These are phyloP conservation scores for Myotis planiceps DNA, from an alignment of 2,797 vertebrate species.

Conservation along the genomic window DNA sequence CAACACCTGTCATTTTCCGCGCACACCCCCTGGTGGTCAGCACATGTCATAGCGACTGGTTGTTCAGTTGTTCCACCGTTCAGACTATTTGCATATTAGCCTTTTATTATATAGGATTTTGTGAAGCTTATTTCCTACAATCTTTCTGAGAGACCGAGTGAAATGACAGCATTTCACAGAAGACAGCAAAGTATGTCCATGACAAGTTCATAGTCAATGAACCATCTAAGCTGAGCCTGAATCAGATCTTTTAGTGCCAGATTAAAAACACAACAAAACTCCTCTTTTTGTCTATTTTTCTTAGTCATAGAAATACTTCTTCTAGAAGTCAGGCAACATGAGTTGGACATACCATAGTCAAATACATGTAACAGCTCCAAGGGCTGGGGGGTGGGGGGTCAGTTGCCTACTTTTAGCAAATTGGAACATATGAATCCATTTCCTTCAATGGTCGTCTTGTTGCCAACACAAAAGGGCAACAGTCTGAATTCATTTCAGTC, in stretches of 20 bases:
- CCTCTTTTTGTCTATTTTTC: not conserved
- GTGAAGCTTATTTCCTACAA: not conserved
- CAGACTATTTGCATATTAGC: too few relatives aligned
- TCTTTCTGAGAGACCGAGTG: not conserved
- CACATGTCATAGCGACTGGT: too few relatives aligned
- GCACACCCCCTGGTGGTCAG: too few relatives aligned
- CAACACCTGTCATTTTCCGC: too few relatives aligned
- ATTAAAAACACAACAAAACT: not conserved
- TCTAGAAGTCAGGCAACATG: not conserved
- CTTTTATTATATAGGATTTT: not conserved
- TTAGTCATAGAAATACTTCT: not conserved
- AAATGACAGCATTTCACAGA: not conserved
- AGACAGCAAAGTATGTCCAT: not conserved
- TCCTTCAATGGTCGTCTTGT: not conserved
- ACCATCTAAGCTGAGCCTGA: not conserved
- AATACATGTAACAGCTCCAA: not conserved
- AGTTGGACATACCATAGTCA: not conserved
- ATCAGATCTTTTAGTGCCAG: not conserved
- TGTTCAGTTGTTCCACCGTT: too few relatives aligned
- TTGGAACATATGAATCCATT: not conserved
- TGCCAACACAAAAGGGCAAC: not conserved
- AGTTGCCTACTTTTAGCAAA: not conserved
- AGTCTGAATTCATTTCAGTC: not conserved
- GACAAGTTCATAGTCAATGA: not conserved
- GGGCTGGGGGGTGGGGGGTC: not conserved